Base-by-base conservation (phyloP, 2,888 invertebrate species). In the Cephalotes varians region DNA sequence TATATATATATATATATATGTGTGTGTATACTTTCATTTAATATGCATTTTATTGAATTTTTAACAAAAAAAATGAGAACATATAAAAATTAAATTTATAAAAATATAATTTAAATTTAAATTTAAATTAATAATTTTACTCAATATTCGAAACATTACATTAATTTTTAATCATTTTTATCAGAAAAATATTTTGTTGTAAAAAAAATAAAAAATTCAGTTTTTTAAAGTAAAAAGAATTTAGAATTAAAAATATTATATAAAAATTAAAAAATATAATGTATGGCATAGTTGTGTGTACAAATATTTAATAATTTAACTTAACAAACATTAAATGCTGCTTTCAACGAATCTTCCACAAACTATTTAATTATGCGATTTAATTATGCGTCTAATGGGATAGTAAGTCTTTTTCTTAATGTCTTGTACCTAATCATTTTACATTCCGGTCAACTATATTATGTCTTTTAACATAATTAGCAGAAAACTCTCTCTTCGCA, bases 391-490 rank as follows among this genome's bases (percentile, higher is more conserved):
- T 21, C n/a, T 54, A 65, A 54, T 40, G 28, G 1, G 21, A 4
- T 25, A 37, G n/a, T 74, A 76, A 76, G n/a, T 28, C 28, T 56
- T 15, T 5, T 56, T 12, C 18, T 1, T 28, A 54, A n/a, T n/a
- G n/a, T n/a, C 12, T 25, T 65, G 31, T 34, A 25, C 3, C 9
- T 74, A 65, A 67, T 44, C 1, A 21, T 56, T 77, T 1, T 44
- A 67, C 64, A 65, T 54, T 15, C 40, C 4, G 54, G 37, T n/a
- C n/a, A n/a, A n/a, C n/a, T n/a, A 28, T 56, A 58, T 56, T 44
- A 65, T 82, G n/a, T n/a, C n/a, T n/a, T 72, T 72, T 40, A 79
- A 44, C 64, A 49, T 82, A 86, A 86, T 88, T 85, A 85, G 71
- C 54, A 77, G 10, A 67, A 82, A 82, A 73, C 86, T 83, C 54